phyloP scores from a whole-genome alignment of 2,797 vertebrate genomes.

The Brachymystax lenok region DNA sequence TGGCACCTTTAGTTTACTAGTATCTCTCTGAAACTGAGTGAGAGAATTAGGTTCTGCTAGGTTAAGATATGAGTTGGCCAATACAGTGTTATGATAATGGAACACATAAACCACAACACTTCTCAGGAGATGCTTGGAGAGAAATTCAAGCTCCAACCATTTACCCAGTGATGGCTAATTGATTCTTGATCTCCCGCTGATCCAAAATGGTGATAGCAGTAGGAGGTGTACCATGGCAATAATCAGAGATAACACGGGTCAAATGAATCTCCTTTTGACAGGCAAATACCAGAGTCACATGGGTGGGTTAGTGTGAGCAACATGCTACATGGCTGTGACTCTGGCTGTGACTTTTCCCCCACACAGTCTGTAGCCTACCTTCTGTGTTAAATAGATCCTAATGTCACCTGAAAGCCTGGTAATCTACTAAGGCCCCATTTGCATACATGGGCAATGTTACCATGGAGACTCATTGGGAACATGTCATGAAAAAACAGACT shows the following conservation, averaged over 20 bases:
- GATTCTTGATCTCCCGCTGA: not conserved
- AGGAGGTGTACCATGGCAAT: not conserved
- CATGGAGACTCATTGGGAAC: slow-evolving; percentile 54
- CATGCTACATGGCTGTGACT: not conserved
- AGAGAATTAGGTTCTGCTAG: not conserved
- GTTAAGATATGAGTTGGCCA: not conserved
- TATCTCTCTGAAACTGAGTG: no score
- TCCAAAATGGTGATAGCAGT: not conserved
- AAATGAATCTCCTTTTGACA: not conserved
- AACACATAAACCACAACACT: not conserved
- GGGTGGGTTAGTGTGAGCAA: not conserved
- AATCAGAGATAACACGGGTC: not conserved
- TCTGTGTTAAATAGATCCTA: slow-evolving; percentile 54
- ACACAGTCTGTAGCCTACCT: not conserved
- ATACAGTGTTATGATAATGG: not conserved
- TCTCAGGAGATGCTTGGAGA: not conserved
- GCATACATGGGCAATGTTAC: slow-evolving; percentile 54
- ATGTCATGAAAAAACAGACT: slow-evolving; percentile 20
- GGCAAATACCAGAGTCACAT: not conserved
- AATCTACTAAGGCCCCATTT: slow-evolving; percentile 48
- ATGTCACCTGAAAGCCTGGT: slow-evolving; percentile 43
- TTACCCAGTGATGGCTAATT: not conserved
- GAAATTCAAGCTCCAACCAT: not conserved
- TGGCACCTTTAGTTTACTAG: no score
- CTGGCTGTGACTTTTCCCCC: not conserved